Percentiles rank a stretch among this genome's conserved stretches.
Conservation (phyloP, 2,113 vertebrate genomes). For the Dicerorhinus sumatrensis region DNA sequence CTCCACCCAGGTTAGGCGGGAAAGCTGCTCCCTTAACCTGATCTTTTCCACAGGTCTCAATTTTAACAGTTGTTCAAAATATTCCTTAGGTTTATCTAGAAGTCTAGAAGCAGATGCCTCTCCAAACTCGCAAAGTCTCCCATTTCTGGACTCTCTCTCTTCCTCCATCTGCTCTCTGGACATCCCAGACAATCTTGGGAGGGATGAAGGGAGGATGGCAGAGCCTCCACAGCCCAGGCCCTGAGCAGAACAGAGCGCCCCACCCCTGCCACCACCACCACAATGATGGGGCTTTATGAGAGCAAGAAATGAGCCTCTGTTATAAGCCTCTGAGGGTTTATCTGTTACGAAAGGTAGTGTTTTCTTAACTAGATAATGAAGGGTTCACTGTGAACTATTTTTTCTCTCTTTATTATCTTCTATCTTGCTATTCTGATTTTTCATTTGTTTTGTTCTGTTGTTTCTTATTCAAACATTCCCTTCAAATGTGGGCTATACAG, state of each 20-base stretch:
- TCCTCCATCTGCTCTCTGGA: neutral
- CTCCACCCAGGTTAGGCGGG: no score
- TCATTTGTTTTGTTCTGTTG: neutral
- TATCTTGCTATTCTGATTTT: neutral
- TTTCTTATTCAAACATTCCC: neutral
- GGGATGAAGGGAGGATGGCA: neutral
- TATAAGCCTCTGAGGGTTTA: neutral
- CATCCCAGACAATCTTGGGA: neutral
- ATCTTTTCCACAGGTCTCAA: neutral
- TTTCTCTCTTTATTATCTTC: neutral
- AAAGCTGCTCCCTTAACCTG: neutral
- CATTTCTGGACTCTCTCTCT: neutral
- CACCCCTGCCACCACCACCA: neutral
- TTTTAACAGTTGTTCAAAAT: neutral
- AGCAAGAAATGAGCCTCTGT: neutral
- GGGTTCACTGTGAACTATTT: neutral
- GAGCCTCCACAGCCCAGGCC: no score
- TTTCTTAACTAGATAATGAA: neutral
- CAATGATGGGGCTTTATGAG: neutral
- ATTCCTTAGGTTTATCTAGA: neutral
- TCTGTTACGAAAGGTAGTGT: neutral
- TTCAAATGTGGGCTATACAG: neutral
- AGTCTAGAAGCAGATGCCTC: neutral
- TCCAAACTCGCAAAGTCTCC: neutral
- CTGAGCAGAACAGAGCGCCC: neutral